Evolutionary conservation across 2,888 invertebrate species (phyloP), one percentile per base, ranked within the genome.

Genomic region (Caenorhabditis imperialis): DNA sequence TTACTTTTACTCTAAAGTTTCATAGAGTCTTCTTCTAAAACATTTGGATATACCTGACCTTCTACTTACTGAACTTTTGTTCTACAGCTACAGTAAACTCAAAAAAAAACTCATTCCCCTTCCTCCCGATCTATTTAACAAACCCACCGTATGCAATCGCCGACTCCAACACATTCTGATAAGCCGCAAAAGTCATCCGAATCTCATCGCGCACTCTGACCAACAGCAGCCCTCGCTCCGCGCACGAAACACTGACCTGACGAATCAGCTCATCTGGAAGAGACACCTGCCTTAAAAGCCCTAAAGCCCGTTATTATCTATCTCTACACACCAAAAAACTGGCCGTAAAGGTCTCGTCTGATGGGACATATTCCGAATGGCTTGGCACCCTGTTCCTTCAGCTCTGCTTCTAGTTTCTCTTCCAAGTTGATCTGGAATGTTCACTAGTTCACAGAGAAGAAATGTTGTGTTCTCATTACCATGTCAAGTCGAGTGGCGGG

Each of bases 401-500:
- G 90, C 77, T 93, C 92, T 86, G 94, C 93, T 89, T 98, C 97
- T 50, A 99, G 90, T 90, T 95, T 94, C 89, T 98, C 96, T 90
- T 97, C 96, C 16, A 99, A 91, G 89, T 69, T 69, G 23, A 75
- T 61, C 95, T 96, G 79, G 96, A 73, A 35, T 14, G 14, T 20
- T 33, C 18, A 10, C 12, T 5, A 33, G 8, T 16, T 16, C 4
- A 4, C 42, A 23, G 18, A 3, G 14, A 30, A 35, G 23, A 3
- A 48, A 12, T 48, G 48, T 23, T 23, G 48, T 8, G 30, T 48
- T 45, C 2, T 22, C 35, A 93, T 47, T 30, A 79, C 81, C 14
- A 98, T 96, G 90, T 98, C 98, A 83, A 95, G 91, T 53, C 98
- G 91, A 0, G 98, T 98, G 1, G 97, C 96, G 3, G 98, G 98